Percentiles rank a stretch among this genome's conserved stretches.
phyloP scores from a whole-genome alignment of 2,797 vertebrate species.

The Lophotriccus pileatus region DNA sequence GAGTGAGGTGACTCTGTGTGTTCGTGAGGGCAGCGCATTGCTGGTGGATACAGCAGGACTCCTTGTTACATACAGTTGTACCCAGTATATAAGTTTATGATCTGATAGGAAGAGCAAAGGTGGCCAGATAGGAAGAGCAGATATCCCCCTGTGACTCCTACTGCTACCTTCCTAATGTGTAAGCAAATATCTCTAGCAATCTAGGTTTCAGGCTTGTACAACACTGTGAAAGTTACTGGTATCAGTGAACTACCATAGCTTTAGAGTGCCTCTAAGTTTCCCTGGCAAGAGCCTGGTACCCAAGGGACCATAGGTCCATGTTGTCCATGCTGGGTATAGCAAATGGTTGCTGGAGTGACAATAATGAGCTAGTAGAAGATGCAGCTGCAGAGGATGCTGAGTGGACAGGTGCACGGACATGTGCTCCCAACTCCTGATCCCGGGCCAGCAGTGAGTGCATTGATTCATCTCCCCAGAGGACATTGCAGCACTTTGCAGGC shows the following conservation, averaged over 20 bases:
- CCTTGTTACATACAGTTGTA: neutral
- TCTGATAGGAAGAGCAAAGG: neutral
- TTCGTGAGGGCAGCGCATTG: neutral
- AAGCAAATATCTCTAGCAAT: neutral
- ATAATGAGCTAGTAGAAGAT: neutral
- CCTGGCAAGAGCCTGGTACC: neutral
- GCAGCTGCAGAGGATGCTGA: neutral
- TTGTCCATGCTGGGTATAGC: neutral
- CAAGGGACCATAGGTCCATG: rapidly evolving
- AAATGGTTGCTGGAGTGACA: neutral
- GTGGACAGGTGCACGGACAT: rapidly evolving
- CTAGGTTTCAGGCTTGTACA: neutral
- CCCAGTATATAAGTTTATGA: neutral
- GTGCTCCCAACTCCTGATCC: neutral
- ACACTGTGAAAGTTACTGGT: neutral
- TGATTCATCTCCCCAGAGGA: neutral
- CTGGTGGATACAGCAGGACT: neutral
- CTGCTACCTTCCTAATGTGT: neutral
- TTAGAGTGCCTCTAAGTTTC: neutral
- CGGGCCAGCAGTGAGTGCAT: neutral
- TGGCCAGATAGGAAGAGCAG: neutral
- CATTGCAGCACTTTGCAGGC: neutral
- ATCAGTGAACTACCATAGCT: neutral
- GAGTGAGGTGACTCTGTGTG: neutral
- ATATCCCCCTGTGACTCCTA: neutral